A percentile compares a stretch with the other conserved stretches of the same genome.
phyloP scores from a whole-genome alignment of 2,888 invertebrate species.

The Tetramorium bicarinatum region DNA sequence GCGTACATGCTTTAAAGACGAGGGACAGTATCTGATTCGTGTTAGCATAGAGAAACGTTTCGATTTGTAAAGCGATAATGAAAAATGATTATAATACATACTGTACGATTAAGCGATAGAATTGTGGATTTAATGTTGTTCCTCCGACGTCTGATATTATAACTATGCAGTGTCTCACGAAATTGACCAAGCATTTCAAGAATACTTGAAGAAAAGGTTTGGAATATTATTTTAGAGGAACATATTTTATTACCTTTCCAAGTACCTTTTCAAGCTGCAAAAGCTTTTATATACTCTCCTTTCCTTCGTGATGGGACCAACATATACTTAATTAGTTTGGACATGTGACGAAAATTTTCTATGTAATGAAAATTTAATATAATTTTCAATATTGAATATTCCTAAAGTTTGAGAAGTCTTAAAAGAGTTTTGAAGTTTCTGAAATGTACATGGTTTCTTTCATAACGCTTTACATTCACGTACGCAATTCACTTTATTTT shows the following conservation, averaged over 20 bases:
- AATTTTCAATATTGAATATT: background rate
- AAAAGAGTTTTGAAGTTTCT: background rate
- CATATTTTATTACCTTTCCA: background rate
- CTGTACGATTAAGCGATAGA: background rate
- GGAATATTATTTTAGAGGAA: background rate
- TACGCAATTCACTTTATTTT: background rate
- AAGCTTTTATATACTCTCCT: conserved; percentile 1
- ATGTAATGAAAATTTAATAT: too few species aligned
- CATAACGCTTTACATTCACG: background rate
- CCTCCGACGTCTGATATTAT: background rate
- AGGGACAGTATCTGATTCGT: background rate
- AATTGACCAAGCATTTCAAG: conserved; percentile 6
- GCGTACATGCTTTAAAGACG: background rate
- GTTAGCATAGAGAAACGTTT: conserved; percentile 21
- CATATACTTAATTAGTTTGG: background rate
- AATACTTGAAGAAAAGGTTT: background rate
- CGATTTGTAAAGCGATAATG: conserved; percentile 11
- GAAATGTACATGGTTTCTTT: background rate
- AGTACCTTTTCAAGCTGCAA: background rate
- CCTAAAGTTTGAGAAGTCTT: background rate
- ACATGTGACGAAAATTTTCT: background rate
- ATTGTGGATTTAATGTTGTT: conserved; percentile 6
- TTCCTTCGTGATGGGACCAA: conserved; percentile 15
- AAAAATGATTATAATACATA: background rate
- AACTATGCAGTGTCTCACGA: conserved; percentile 1